These are phyloP conservation scores for Nycteola revayana DNA, from an alignment of 2,888 invertebrate species.

Conservation along the genomic window DNA sequence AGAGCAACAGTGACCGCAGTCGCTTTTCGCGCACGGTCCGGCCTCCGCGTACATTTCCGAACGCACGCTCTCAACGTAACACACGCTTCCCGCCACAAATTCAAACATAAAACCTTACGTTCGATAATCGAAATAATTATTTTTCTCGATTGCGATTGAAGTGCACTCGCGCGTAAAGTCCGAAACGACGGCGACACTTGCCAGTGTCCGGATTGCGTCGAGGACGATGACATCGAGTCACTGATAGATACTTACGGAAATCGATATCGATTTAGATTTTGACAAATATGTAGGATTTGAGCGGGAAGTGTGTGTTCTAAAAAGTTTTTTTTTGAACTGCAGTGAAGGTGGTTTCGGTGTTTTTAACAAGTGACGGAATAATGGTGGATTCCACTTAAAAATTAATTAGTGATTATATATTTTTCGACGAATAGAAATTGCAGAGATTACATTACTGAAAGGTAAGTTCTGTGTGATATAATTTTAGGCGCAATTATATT, in stretches of 20 bases:
- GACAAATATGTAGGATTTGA: constrained; percentile 57
- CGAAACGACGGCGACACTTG: constrained; percentile 59
- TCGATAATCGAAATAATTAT: constrained; percentile 48
- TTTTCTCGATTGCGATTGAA: constrained; percentile 59
- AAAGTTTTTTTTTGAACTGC: constrained; percentile 43
- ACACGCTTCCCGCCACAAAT: constrained; percentile 72
- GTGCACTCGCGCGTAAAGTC: constrained; percentile 67
- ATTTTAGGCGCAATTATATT: constrained; percentile 41
- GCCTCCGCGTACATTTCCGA: constrained; percentile 62
- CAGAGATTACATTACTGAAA: constrained; percentile 51
- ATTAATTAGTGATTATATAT: constrained; percentile 57
- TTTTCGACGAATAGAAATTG: constrained; percentile 45
- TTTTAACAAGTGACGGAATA: constrained; percentile 64
- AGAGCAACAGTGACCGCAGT: constrained; percentile 65
- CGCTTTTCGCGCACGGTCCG: constrained; percentile 69
- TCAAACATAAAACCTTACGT: constrained; percentile 57
- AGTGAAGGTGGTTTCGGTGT: constrained; percentile 71
- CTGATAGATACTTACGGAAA: constrained; percentile 52
- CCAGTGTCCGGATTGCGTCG: constrained; percentile 69
- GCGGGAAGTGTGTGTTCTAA: constrained; percentile 64
- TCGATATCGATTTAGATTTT: constrained; percentile 51
- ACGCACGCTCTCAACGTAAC: constrained; percentile 70
- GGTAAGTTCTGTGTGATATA: constrained; percentile 55
- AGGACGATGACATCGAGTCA: constrained; percentile 69
- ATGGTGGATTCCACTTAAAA: constrained; percentile 75